Conservation (phyloP, 2,888 invertebrate genomes). For the Polydesmus complanatus region DNA sequence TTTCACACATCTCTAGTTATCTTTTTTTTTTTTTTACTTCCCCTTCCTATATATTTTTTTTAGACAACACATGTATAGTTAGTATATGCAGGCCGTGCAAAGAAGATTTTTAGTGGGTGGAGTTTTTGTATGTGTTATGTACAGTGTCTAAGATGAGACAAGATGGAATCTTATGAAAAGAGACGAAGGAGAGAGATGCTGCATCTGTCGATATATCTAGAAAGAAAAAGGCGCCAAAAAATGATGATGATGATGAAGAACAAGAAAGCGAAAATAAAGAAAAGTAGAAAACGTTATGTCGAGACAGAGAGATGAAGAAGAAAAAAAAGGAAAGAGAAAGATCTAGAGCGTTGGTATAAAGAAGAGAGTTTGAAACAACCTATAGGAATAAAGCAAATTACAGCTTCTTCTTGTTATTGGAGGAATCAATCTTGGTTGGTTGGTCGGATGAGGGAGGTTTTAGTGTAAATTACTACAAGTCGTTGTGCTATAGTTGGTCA, state of each 20-base stretch:
- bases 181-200: not conserved
- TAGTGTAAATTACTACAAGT: not conserved
- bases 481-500: not conserved
- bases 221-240: not conserved
- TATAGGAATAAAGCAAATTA: not conserved
- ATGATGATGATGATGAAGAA: not conserved
- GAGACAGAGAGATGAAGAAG: not conserved
- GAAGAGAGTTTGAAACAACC: not conserved
- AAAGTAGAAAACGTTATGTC: not conserved
- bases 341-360: not conserved
- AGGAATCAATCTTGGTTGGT: not conserved
- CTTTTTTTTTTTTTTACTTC: not conserved
- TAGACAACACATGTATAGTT: not conserved
- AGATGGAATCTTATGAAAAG: not conserved
- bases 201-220: not conserved
- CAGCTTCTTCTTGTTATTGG: not conserved
- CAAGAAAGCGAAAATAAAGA: not conserved
- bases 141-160: no score
- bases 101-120: not conserved
- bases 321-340: not conserved
- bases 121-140: not conserved
- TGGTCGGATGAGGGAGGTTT: not conserved
- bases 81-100: not conserved
- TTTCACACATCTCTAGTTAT: not conserved
- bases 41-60: not conserved